Percentiles rank a stretch among this genome's conserved stretches.
Evolutionary conservation across 2,888 invertebrate species (phyloP).

Genomic region (Reticulitermes lucifugus): DNA sequence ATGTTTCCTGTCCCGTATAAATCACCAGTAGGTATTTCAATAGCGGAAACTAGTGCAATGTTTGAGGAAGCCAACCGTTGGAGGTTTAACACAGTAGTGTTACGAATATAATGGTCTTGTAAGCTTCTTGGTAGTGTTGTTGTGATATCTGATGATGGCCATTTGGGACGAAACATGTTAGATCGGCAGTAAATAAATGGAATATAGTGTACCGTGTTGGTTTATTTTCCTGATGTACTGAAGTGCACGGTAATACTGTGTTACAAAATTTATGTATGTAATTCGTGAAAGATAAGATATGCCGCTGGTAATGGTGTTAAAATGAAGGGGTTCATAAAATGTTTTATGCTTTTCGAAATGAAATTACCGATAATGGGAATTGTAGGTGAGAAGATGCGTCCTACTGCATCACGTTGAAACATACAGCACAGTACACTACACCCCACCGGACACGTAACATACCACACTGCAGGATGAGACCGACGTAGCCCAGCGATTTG

Average conservation of each 20-base stretch:
- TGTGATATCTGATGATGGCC: too few relatives aligned
- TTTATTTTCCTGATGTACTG: too few relatives aligned
- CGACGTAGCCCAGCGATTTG: too few relatives aligned
- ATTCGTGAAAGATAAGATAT: neutral
- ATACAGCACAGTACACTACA: neutral
- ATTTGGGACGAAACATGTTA: too few relatives aligned
- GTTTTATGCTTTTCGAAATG: slow-evolving; percentile 1
- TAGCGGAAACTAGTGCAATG: neutral
- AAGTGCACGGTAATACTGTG: neutral
- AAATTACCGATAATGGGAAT: neutral
- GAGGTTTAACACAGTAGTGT: neutral
- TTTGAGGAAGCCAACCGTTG: neutral
- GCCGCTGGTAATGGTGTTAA: neutral
- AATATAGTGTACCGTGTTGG: too few relatives aligned
- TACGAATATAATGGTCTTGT: too few relatives aligned
- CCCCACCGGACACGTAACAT: too few relatives aligned
- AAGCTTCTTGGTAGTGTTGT: too few relatives aligned
- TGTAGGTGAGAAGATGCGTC: neutral
- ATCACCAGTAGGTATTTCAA: neutral
- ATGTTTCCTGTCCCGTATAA: neutral
- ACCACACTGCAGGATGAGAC: too few relatives aligned
- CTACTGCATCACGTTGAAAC: neutral
- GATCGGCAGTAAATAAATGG: too few relatives aligned
- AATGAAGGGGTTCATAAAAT: slow-evolving; percentile 3
- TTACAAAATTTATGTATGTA: neutral